Evolutionary conservation across 2,797 vertebrate species (phyloP), one percentile per base, ranked within the genome.

Genomic region (Acanthurus lineatus): DNA sequence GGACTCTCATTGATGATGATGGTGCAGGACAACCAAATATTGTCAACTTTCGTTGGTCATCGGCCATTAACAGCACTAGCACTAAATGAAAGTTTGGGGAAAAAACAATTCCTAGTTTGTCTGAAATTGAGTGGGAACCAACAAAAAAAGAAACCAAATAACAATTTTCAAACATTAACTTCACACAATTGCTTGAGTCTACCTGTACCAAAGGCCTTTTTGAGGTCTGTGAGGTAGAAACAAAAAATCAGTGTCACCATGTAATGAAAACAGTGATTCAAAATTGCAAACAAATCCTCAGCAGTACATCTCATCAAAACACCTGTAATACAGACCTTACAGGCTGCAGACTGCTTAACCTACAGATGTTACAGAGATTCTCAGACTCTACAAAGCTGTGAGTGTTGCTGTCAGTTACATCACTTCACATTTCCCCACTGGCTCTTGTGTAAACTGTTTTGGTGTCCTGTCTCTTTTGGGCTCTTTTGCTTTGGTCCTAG

Each of bases 251-350:
- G 38, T 53, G 48, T 59, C 56, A 67, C 32, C 66, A 49, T 6
- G 74, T 28, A 28, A 28, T 28, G 77, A 73, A 83, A 62, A 65
- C 76, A 60, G 85, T 51, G 76, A 52, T 35, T 76, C 40, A 65
- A 76, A 81, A 83, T 69, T 73, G 64, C 68, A 72, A 86, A 66
- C 73, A 78, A 69, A 59, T 48, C 51, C 19, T 80, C 61, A 56
- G 19, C 14, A 44, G 38, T 20, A 3, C 14, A 47, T 28, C 57
- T 58, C 51, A 51, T 66, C 72, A 59, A 28, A 69, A 68, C 70
- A 68, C 56, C 48, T 71, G 65, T 53, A 45, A 64, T 25, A 47
- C 52, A 48, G 44, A 57, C 69, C 56, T 73, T 59, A 79, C 20
- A 60, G 11, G 35, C 63, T 49, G 15, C 38, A 45, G 10, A 9